A percentile compares a stretch with the other conserved stretches of the same genome.
phyloP scores from a whole-genome alignment of 2,113 vertebrate genomes.

The Cnemophilus loriae region DNA sequence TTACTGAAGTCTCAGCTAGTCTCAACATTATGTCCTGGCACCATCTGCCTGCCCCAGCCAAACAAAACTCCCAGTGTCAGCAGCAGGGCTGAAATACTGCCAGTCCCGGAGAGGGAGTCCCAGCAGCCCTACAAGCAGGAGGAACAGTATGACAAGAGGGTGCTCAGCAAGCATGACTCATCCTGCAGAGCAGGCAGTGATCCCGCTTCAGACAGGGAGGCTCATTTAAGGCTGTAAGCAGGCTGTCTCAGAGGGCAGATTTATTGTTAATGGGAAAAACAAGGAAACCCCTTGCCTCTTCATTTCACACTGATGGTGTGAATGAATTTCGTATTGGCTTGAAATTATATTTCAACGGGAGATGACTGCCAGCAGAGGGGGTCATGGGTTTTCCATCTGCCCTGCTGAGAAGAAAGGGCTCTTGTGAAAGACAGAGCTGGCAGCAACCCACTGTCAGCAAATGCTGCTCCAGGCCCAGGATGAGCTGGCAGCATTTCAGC shows the following conservation, averaged over 20 bases:
- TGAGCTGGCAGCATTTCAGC: neutral
- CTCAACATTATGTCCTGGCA: neutral
- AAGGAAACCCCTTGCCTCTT: neutral
- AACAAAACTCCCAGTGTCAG: neutral
- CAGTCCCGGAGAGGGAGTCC: neutral
- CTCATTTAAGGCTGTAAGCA: neutral
- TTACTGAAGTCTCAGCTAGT: neutral
- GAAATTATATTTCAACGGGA: neutral
- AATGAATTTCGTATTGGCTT: neutral
- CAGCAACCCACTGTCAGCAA: neutral
- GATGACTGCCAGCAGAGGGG: conserved; percentile 49
- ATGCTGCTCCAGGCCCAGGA: neutral
- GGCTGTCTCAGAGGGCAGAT: neutral
- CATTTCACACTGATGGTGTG: neutral
- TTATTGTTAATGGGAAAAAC: conserved; percentile 9
- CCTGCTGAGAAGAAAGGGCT: neutral
- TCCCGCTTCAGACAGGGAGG: neutral
- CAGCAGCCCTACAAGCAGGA: neutral
- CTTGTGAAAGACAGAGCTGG: neutral
- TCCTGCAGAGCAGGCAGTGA: neutral
- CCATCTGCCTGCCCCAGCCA: neutral
- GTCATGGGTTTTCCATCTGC: neutral
- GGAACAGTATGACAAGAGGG: neutral
- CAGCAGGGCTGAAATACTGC: neutral
- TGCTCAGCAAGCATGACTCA: neutral